Base-by-base conservation (phyloP, 2,888 invertebrate species). In the Nematopogon swammerdamellus region DNA sequence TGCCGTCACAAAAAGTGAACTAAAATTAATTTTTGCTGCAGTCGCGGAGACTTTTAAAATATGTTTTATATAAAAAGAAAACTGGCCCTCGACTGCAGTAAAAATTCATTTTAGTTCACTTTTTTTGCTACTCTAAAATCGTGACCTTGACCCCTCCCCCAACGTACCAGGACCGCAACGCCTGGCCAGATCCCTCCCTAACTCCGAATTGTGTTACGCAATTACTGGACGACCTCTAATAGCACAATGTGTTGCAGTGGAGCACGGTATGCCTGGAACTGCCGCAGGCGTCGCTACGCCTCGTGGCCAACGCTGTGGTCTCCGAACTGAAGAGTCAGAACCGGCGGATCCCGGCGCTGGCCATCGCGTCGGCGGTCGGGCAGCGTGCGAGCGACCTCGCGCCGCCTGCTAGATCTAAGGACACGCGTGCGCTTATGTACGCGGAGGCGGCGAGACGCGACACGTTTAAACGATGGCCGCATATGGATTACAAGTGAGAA, bases 401-500 rank as follows among this genome's bases (percentile, higher is more conserved):
- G 61, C 84, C 84, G 47, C 74, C 74, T 62, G 75, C 79, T 29
- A 70, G 82, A 6, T 77, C 79, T 51, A 74, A 76, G 55, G 77
- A 77, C 56, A 64, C 70, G 10, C 60, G 77, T 56, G 72, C 75
- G 1, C 73, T 85, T 52, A 96, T 97, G 96, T 94, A 92, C 67
- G 94, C 93, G 55, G 97, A 97, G 72, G 91, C 92, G 0, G 91
- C 93, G 53, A 82, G 97, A 45, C 84, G 92, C 58, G 89, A 94
- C 64, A 95, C 97, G 0, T 97, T 97, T 72, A 88, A 88, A 56
- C 87, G 91, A 63, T 97, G 96, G 97, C 96, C 96, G 2, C 96
- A 96, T 64, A 95, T 94, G 92, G 93, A 95, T 70, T 96, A 95
- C 75, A 95, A 95, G 92, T 93, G 65, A 77, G 80, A n/a, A n/a